Base-by-base conservation (phyloP, 2,888 invertebrate genomes). In the Synanthedon formicaeformis region DNA sequence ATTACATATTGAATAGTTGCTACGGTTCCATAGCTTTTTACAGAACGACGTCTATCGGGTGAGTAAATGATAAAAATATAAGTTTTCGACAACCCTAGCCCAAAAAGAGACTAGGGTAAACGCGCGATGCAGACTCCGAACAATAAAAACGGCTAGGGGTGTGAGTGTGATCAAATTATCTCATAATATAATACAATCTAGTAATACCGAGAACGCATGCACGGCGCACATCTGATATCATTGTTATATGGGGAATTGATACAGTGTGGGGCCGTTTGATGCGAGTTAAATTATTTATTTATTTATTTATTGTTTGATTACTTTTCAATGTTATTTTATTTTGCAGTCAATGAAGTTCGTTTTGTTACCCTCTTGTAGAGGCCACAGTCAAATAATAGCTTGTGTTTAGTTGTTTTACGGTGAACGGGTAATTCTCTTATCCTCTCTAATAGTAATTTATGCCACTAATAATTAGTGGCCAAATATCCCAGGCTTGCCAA, bases 151-250 rank as follows among this genome's bases (percentile, higher is more conserved):
- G 60, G 68, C 57, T 60, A 16, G 54, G 65, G 67, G 76, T 34
- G 34, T 34, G 76, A 75, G 72, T 67, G 60, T 75, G 73, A 81
- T 81, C 73, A 71, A 81, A 76, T 83, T 81, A 83, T 75, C 67
- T 61, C 66, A 68, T 76, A 77, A 77, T 74, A 77, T 77, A 80
- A 80, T 74, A 75, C 66, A 66, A 62, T 64, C 34, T 34, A 64
- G 63, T 66, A 69, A 69, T 71, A 72, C 67, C 60, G 66, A 66
- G 49, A 18, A 58, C 63, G 56, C 53, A 56, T 57, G 66, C 63
- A 61, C 59, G 60, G 63, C 66, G 63, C 66, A 62, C 78, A 75
- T 75, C 75, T 75, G 78, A 77, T 75, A 73, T 71, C 64, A 67
- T 69, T 72, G 73, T 67, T 60, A 57, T 59, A 63, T 65, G 55